Base-by-base conservation (phyloP, 2,888 invertebrate genomes). In the Punctoribates punctum region DNA sequence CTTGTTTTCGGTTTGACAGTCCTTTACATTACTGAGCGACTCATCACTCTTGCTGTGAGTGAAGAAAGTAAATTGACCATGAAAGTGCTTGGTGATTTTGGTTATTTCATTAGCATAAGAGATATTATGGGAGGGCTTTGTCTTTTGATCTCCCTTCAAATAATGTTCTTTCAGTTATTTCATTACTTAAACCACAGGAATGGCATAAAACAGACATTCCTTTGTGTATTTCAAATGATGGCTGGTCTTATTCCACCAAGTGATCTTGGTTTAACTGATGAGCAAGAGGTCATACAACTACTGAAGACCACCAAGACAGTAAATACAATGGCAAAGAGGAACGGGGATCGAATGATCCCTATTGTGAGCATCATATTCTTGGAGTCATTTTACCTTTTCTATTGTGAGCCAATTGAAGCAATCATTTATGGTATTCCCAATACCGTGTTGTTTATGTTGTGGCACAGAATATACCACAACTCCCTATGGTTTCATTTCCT, bases 211-310 rank as follows among this genome's bases (percentile, higher is more conserved):
- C 65, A 34, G 9, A 34, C 65, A 65, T 65, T 34, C 34, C 38
- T 65, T 4, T 3, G 20, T 4, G 65, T 65, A 34, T 65, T 65
- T 34, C 34, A 65, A n/a, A 65, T 65, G 65, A 65, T 65, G 65
- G 34, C 65, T 6, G 65, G 65, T 65, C 34, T 17, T 8, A 34
- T 65, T 27, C 1, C 65, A 65, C 65, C 65, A 5, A 38, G 15
- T 13, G 34, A 34, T 65, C 6, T 65, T 65, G 65, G 38, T 6
- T 9, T 65, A 0, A 65, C 34, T 17, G 15, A 65, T 29, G n/a
- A 4, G 1, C 0, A 1, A 17, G 34, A 65, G 13, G 34, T 65
- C 13, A 1, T 1, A 1, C 8, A 5, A 9, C 17, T 65, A 5
- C 0, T 65, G 0, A 65, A 34, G 15, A 0, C 6, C 3, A n/a